Evolutionary conservation across 2,888 invertebrate genomes (phyloP), one percentile per base, ranked within the genome.

Genomic region (Gymnosoma rotundatum): DNA sequence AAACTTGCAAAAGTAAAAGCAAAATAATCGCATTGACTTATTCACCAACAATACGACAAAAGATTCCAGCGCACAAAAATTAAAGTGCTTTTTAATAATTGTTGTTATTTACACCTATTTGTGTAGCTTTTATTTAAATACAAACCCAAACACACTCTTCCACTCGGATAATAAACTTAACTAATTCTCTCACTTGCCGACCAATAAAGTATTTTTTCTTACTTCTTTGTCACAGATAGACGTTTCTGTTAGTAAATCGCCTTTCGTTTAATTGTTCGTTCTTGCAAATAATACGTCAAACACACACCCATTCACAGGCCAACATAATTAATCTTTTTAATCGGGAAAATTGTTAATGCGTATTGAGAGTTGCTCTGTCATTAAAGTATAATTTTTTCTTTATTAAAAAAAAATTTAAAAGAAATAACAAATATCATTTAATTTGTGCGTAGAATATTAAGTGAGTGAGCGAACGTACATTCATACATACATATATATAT

Each of bases 331-430:
- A 73, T 58, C 58, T 52, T 52, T 74, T 60, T 67, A 67, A 74
- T 74, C 80, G 66, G 73, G 48, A 74, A 73, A 67, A 48, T 72
- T 64, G 36, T 80, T 54, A 73, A 61, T 80, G 54, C 73, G 42
- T 61, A 74, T 42, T 45, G 54, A 58, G 25, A 66, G 72, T 12
- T 52, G 50, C 12, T 3, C 50, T 14, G 18, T 18, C 3, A 20
- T 7, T 20, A 7, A n/a, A 20, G 18, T 52, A 1, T 0, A 61
- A 56, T 66, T 63, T 75, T 75, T 69, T 20, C 14, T 69, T 50
- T 36, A 56, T 63, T 42, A 52, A 63, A 36, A 45, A 6, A 8
- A 67, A 21, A 16, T 63, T 18, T 6, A 63, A 64, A 36, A 56
- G 18, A 14, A 10, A 18, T n/a, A 48, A n/a, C n/a, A 42, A 12